Evolutionary conservation across 2,888 invertebrate genomes (phyloP), one percentile per base, ranked within the genome.

Genomic region (Digitonthophagus gazella): DNA sequence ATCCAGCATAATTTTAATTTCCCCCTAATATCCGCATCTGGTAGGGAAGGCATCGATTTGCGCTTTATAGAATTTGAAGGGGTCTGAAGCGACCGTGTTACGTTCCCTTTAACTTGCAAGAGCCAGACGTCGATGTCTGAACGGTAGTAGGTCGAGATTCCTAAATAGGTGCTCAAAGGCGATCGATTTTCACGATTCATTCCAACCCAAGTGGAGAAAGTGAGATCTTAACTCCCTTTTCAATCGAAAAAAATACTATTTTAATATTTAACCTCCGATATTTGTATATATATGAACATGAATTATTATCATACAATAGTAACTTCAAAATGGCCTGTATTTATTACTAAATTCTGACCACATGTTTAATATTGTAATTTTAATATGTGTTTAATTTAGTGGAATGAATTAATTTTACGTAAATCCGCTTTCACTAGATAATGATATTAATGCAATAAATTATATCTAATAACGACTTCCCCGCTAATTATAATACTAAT

Each of bases 1-100:
- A 44, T 44, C 28, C 28, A 8, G 28, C 28, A 44, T 44, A 44
- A 44, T 44, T 44, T 44, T 61, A 61, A 61, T 61, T 61, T 61
- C 61, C 61, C 28, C 28, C 28, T 44, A 44, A 44, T 44, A 44
- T 44, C 28, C 28, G 28, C 28, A 44, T 44, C 28, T 44, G 28
- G 28, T 44, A 44, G 28, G 28, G 28, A 44, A 11, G 28, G 8
- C 28, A 44, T 44, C 28, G 28, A 44, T 44, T 44, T 44, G 28
- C 28, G 28, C 28, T 44, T 44, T 44, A 44, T 44, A 6, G 28
- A 44, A 44, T 44, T 44, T 44, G 28, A 44, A 44, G 28, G 28
- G 28, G 28, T 44, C 28, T 44, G 28, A 44, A 11, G 2, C 28
- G 28, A 6, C 28, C 28, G 28, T 44, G 28, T 44, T 44, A 44